These are phyloP conservation scores for Nezara viridula DNA, from an alignment of 2,888 invertebrate species.

Conservation along the genomic window DNA sequence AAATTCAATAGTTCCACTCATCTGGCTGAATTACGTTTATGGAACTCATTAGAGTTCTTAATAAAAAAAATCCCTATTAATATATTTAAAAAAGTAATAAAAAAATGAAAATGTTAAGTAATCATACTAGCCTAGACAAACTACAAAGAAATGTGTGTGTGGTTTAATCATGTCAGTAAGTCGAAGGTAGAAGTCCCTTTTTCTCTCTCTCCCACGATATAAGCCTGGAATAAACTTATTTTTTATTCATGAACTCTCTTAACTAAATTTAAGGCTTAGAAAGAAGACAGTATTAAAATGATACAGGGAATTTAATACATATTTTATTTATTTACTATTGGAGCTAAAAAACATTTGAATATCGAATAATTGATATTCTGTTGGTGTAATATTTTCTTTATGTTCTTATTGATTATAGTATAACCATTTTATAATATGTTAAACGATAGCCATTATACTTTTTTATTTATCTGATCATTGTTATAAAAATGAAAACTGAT, in stretches of 20 bases:
- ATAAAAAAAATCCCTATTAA: too few relatives aligned
- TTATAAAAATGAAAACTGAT: too few relatives aligned
- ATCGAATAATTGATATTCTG: neutral
- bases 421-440: neutral
- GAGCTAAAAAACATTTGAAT: neutral
- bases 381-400: neutral
- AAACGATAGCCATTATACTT: neutral
- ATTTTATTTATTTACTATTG: neutral
- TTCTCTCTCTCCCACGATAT: neutral
- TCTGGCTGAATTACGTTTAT: too few relatives aligned
- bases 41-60: too few relatives aligned
- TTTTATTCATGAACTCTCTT: conserved; percentile 29
- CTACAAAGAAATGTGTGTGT: neutral
- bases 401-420: neutral
- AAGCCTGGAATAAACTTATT: neutral
- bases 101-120: too few relatives aligned
- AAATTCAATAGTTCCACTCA: too few relatives aligned
- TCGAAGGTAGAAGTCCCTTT: neutral
- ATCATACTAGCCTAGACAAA: neutral
- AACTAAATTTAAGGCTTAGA: neutral
- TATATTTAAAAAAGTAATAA: too few relatives aligned
- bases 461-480: too few relatives aligned
- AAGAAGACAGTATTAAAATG: neutral
- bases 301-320: neutral
- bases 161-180: conserved; percentile 7